Evolutionary conservation across 2,888 invertebrate genomes (phyloP).

Genomic region (Andrena praecox): DNA sequence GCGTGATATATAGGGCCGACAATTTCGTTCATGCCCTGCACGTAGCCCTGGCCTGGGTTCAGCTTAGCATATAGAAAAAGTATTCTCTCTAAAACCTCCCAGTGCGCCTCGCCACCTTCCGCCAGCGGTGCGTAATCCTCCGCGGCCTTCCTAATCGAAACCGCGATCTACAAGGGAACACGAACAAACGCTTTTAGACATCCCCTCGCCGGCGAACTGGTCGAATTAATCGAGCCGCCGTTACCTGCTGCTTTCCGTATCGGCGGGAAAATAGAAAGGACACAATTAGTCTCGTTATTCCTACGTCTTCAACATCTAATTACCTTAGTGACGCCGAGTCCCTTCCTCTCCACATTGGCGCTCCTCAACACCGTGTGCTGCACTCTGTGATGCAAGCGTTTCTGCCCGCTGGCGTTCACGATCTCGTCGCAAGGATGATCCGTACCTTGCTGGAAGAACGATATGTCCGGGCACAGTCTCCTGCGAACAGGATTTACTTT

Average conservation of each 20-base stretch:
- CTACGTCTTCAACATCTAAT: constrained; percentile 30
- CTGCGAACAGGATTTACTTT: constrained; percentile 77
- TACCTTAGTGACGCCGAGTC: constrained; percentile 96
- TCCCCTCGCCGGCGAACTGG: background rate
- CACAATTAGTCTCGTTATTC: constrained; percentile 48
- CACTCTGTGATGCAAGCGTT: constrained; percentile 95
- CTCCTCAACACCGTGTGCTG: constrained; percentile 94
- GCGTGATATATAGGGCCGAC: constrained; percentile 99
- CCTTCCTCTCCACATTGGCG: constrained; percentile 94
- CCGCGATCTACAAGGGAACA: constrained; percentile 86
- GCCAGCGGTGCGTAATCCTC: constrained; percentile 94
- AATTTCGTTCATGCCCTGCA: constrained; percentile 99
- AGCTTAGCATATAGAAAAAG: constrained; percentile 98
- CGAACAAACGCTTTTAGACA: background rate
- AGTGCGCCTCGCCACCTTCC: constrained; percentile 97
- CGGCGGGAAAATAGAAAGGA: constrained; percentile 52
- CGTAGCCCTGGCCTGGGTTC: constrained; percentile 98
- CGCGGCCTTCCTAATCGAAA: constrained; percentile 91
- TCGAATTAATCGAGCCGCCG: constrained; percentile 18
- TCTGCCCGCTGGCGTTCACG: constrained; percentile 92
- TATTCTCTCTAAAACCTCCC: constrained; percentile 99
- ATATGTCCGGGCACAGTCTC: constrained; percentile 97
- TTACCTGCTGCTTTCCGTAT: constrained; percentile 81
- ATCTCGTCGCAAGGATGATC: constrained; percentile 94
- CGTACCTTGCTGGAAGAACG: constrained; percentile 98